A percentile compares a stretch with the other conserved stretches of the same genome.
Conservation (phyloP, 1,140 invertebrate species). For the Phortica variegata region DNA sequence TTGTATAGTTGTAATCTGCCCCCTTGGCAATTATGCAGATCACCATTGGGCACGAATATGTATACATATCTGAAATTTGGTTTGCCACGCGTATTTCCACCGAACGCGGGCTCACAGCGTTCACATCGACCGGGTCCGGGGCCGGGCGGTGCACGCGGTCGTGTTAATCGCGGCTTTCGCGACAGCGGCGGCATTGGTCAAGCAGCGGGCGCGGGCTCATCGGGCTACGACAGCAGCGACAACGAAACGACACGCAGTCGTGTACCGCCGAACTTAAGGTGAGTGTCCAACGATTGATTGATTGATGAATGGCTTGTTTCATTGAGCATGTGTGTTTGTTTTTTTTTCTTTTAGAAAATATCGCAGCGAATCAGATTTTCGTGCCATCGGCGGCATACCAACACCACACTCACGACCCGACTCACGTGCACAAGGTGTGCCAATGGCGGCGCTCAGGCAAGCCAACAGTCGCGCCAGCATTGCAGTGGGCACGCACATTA, state of each 20-base stretch:
- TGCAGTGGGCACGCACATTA: constrained; percentile 42
- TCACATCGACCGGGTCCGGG: constrained; percentile 59
- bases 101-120: constrained; percentile 66
- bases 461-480: constrained; percentile 55
- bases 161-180: constrained; percentile 50
- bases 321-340: neutral
- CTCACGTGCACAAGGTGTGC: constrained; percentile 41
- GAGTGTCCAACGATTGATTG: neutral
- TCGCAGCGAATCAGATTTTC: constrained; percentile 80
- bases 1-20: neutral
- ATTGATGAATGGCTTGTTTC: neutral
- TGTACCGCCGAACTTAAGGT: constrained; percentile 58
- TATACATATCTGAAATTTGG: constrained; percentile 93
- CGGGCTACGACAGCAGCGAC: constrained; percentile 83
- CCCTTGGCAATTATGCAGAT: constrained; percentile 57
- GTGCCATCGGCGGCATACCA: constrained; percentile 59
- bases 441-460: constrained; percentile 43
- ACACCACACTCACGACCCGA: constrained; percentile 51
- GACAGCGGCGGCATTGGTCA: constrained; percentile 49
- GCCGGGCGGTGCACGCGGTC: constrained; percentile 52
- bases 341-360: constrained; percentile 62
- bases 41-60: constrained; percentile 83
- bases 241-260: constrained; percentile 67
- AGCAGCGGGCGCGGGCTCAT: constrained; percentile 63
- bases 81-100: constrained; percentile 84